Evolutionary conservation across 2,113 vertebrate species (phyloP).

Genomic region (Sturnira hondurensis): DNA sequence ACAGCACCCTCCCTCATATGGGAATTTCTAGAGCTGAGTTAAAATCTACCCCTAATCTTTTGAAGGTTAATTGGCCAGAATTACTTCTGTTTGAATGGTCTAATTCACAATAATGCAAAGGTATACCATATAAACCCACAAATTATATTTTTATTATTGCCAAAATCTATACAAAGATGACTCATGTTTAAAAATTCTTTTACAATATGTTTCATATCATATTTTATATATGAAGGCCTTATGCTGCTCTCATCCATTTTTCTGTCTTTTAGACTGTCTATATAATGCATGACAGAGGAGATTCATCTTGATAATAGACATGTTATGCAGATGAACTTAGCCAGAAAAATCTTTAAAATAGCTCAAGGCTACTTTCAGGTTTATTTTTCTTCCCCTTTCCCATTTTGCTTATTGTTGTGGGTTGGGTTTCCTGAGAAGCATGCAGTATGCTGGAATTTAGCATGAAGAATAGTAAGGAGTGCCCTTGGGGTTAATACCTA

Average conservation of each 20-base stretch:
- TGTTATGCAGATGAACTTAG: neutral
- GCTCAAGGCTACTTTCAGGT: neutral
- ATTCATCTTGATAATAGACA: neutral
- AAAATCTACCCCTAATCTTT: neutral
- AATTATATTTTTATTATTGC: neutral
- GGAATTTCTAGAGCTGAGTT: neutral
- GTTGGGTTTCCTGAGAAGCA: neutral
- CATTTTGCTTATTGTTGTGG: neutral
- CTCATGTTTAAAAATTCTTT: neutral
- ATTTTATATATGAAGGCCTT: constrained; percentile 2
- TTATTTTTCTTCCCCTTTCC: neutral
- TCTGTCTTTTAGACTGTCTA: neutral
- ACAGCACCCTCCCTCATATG: neutral
- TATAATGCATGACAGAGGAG: neutral
- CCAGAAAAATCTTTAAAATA: constrained; percentile 1
- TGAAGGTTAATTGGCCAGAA: neutral
- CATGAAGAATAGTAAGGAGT: neutral
- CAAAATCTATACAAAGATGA: neutral
- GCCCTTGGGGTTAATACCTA: neutral
- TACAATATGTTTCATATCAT: neutral
- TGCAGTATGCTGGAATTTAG: neutral
- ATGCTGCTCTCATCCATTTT: neutral
- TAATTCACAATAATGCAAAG: constrained; percentile 14
- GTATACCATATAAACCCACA: neutral
- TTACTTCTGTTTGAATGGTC: neutral